Percentiles rank a stretch among this genome's conserved stretches.
These are phyloP conservation scores for Mustelus asterias DNA, from an alignment of 2,113 vertebrate genomes.

Conservation along the genomic window DNA sequence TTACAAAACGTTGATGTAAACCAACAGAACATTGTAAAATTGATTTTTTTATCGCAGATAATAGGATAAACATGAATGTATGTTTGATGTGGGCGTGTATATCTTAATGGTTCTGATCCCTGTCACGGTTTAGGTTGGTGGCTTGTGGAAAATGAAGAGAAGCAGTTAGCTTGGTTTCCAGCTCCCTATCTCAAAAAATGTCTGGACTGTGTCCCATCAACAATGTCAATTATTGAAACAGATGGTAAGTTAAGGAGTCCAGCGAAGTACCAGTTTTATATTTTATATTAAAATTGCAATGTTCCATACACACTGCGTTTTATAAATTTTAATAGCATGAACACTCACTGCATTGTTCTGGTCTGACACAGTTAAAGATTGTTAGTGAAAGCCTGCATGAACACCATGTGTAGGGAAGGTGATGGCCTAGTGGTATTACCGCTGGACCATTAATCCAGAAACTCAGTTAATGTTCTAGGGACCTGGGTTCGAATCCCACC, in stretches of 20 bases:
- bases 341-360: background rate
- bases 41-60: background rate
- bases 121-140: constrained; percentile 77
- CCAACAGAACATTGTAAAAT: background rate
- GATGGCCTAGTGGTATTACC: too few relatives aligned
- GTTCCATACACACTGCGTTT: background rate
- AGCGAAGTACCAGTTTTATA: too few relatives aligned
- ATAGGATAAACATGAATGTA: background rate
- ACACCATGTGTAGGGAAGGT: too few relatives aligned
- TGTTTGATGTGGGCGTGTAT: background rate
- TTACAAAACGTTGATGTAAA: background rate
- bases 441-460: too few relatives aligned
- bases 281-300: background rate
- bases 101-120: background rate
- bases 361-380: background rate
- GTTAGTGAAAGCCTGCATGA: background rate
- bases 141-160: constrained; percentile 77
- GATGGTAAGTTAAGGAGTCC: constrained; percentile 46
- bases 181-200: constrained; percentile 71
- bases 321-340: background rate
- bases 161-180: constrained; percentile 85
- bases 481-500: too few relatives aligned
- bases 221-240: constrained; percentile 35
- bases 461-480: too few relatives aligned
- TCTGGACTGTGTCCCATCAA: constrained; percentile 45